Conservation (phyloP, 2,888 invertebrate genomes). For the Penaeus monodon region DNA sequence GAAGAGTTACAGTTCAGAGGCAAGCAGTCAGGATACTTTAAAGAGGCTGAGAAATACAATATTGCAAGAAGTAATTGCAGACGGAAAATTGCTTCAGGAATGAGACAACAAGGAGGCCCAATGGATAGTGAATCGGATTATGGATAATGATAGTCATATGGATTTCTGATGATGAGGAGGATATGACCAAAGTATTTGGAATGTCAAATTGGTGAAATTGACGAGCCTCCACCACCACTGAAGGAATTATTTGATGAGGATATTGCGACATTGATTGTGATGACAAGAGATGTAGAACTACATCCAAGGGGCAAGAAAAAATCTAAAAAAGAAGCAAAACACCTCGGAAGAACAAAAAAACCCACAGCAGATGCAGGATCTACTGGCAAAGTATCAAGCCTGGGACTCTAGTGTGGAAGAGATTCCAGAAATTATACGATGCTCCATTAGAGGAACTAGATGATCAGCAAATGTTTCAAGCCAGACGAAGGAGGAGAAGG, state of each 20-base stretch:
- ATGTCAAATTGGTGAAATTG: slow-evolving; percentile 63
- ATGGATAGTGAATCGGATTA: slow-evolving; percentile 58
- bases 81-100: slow-evolving; percentile 56
- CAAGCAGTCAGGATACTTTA: slow-evolving; percentile 64
- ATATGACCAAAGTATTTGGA: slow-evolving; percentile 65
- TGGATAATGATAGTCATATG: slow-evolving; percentile 58
- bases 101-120: slow-evolving; percentile 34
- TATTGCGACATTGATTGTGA: slow-evolving; percentile 46
- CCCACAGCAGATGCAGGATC: slow-evolving; percentile 17
- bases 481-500: slow-evolving; percentile 17
- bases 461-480: slow-evolving; percentile 33
- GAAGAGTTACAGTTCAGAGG: slow-evolving; percentile 50
- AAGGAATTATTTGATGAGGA: slow-evolving; percentile 53
- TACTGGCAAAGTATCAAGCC: slow-evolving; percentile 9
- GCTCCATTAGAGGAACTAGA: slow-evolving; percentile 40
- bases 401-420: slow-evolving; percentile 36
- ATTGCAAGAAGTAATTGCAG: slow-evolving; percentile 64
- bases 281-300: slow-evolving; percentile 53
- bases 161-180: slow-evolving; percentile 64
- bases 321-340: slow-evolving; percentile 29
- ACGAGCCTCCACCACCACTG: slow-evolving; percentile 37
- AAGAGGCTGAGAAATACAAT: slow-evolving; percentile 64
- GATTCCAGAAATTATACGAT: slow-evolving; percentile 38
- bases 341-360: slow-evolving; percentile 31
- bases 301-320: slow-evolving; percentile 48